These are phyloP conservation scores for Chelon auratus DNA, from an alignment of 2,797 vertebrate species.

Conservation along the genomic window DNA sequence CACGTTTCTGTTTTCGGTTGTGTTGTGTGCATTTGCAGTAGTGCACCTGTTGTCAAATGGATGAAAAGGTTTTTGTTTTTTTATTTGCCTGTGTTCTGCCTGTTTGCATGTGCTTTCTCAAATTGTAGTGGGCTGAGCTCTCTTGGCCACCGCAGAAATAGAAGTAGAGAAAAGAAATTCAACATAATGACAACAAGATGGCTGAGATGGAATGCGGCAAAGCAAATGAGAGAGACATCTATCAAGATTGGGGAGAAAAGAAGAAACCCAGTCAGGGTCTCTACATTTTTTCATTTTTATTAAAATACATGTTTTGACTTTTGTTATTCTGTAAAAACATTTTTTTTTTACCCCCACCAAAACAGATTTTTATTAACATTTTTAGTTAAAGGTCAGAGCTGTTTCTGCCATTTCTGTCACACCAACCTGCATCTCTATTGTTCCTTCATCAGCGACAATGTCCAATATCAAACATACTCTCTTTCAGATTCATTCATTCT, in stretches of 20 bases:
- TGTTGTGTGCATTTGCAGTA: too few relatives aligned
- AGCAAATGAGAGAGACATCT: neutral
- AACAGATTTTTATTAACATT: neutral
- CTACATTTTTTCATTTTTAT: neutral
- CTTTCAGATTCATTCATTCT: conserved; percentile 42
- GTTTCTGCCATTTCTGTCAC: conserved; percentile 8
- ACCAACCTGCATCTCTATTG: too few relatives aligned
- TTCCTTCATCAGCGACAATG: conserved; percentile 21
- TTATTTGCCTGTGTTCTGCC: too few relatives aligned
- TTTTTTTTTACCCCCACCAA: neutral
- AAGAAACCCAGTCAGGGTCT: neutral
- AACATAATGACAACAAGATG: neutral
- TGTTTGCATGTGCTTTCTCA: too few relatives aligned
- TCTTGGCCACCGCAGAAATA: neutral
- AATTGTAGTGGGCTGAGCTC: too few relatives aligned
- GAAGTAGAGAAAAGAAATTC: neutral
- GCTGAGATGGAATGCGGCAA: neutral
- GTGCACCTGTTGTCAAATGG: too few relatives aligned
- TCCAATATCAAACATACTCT: conserved; percentile 24
- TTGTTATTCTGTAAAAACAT: neutral
- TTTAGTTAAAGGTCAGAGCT: conserved; percentile 22
- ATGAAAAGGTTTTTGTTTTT: too few relatives aligned
- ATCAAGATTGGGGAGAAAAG: conserved; percentile 2
- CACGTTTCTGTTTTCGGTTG: too few relatives aligned
- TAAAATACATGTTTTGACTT: neutral